Evolutionary conservation across 2,113 vertebrate genomes (phyloP), one percentile per base, ranked within the genome.

Genomic region (Strix aluco): DNA sequence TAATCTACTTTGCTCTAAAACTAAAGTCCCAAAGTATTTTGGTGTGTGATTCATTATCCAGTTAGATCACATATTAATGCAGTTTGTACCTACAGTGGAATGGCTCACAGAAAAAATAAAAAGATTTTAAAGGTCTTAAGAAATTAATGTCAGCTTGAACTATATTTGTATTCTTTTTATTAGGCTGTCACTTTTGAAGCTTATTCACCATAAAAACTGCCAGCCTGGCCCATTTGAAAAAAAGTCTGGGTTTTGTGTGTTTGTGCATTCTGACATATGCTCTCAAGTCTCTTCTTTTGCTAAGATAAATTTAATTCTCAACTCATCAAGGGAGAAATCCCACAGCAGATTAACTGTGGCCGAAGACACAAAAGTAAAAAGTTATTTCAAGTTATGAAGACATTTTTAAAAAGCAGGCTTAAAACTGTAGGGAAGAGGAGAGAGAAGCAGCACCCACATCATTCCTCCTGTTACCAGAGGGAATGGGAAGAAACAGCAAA

Each of bases 71-170:
- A 70, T 73, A 59, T 81, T 77, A 86, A 85, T 81, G 52, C 38
- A 81, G 66, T 59, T 94, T 93, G 36, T 49, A 75, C 63, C 23
- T 65, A 40, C 23, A 86, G 26, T 23, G 23, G 46, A 80, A 81
- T 59, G 82, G 78, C 61, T 90, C 96, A 95, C 49, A 88, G 80
- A 82, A 92, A 80, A 80, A 65, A 84, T 42, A 49, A 92, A 91
- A 81, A 80, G 7, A 74, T 82, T 70, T 88, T 58, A 8, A 47
- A 94, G 80, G 51, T 85, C 71, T 88, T 51, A 73, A 65, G 55
- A 95, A 73, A 86, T 81, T 69, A 47, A 81, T 42, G 42, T 61
- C 11, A 19, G 29, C 55, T 59, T 36, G 25, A 81, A 79, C 27
- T n/a, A 62, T 21, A 9, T 26, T 74, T 88, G 44, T 84, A 42